Conservation (phyloP, 2,888 invertebrate genomes). For the Pterobdella sp. region DNA sequence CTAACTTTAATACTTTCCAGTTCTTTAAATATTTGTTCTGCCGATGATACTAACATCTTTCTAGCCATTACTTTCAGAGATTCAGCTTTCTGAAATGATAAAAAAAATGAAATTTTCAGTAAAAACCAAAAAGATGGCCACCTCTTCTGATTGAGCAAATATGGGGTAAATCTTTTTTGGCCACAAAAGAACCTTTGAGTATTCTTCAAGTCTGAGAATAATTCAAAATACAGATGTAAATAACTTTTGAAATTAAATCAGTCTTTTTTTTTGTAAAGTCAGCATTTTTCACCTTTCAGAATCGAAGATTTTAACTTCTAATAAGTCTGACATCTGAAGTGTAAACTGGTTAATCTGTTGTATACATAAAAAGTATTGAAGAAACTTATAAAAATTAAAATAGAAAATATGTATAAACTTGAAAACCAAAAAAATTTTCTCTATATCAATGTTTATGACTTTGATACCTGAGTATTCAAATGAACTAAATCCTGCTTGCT, state of each 20-base stretch:
- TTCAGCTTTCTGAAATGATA: conserved; percentile 62
- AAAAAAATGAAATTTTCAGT: not conserved
- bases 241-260: too few species aligned
- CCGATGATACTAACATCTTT: conserved; percentile 65
- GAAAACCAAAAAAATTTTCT: too few species aligned
- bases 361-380: too few species aligned
- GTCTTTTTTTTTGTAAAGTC: too few species aligned
- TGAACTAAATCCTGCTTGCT: conserved; percentile 65
- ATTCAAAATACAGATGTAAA: too few species aligned
- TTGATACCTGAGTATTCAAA: conserved; percentile 62
- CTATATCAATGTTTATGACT: too few species aligned
- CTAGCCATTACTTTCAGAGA: conserved; percentile 77
- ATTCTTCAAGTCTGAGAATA: conserved; percentile 65
- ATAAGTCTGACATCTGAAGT: conserved; percentile 54
- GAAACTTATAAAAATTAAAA: too few species aligned
- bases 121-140: conserved; percentile 34
- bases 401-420: too few species aligned
- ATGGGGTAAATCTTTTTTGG: conserved; percentile 69
- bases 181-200: conserved; percentile 77
- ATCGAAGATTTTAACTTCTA: conserved; percentile 69
- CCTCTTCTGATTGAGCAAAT: conserved; percentile 68
- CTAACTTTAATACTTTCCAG: conserved; percentile 60
- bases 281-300: conserved; percentile 69
- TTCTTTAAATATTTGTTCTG: conserved; percentile 64
- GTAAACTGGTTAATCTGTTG: conserved; percentile 41